phyloP scores from a whole-genome alignment of 2,113 vertebrate genomes.

The Spea multiplicata region DNA sequence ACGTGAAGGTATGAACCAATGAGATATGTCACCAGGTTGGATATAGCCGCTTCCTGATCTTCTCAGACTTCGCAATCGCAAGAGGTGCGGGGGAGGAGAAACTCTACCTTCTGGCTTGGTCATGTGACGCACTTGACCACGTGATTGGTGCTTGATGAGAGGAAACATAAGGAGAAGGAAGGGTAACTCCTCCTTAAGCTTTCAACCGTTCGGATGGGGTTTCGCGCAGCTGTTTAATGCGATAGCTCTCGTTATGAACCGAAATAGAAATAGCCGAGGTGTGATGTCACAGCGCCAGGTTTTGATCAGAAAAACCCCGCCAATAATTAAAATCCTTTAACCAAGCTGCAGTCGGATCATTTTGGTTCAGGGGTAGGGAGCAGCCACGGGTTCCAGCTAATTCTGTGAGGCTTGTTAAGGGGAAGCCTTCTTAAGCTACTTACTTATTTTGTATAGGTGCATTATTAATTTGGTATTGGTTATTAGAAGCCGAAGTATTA shows the following conservation, averaged over 20 bases:
- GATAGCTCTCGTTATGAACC: neutral
- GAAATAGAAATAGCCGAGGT: neutral
- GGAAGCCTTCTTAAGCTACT: too few species aligned
- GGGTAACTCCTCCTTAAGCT: neutral
- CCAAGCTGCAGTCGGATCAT: too few species aligned
- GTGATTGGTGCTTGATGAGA: constrained; percentile 2
- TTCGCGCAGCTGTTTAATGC: neutral
- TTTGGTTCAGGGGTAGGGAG: too few species aligned
- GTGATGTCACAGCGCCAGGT: too few species aligned
- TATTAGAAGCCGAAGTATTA: too few species aligned
- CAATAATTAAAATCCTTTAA: too few species aligned
- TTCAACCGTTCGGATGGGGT: too few species aligned
- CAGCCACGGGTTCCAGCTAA: too few species aligned
- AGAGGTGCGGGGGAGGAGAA: neutral
- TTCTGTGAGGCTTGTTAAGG: too few species aligned
- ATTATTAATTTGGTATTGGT: too few species aligned
- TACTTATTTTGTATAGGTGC: too few species aligned
- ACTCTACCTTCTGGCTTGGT: constrained; percentile 1
- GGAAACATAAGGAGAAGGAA: constrained; percentile 8
- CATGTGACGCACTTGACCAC: constrained; percentile 13
- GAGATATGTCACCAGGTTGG: neutral
- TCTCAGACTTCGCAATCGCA: neutral
- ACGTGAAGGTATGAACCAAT: neutral
- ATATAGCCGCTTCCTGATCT: constrained; percentile 20
- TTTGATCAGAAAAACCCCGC: too few species aligned